Base-by-base conservation (phyloP, 2,797 vertebrate genomes). In the Intellagama lesueurii region DNA sequence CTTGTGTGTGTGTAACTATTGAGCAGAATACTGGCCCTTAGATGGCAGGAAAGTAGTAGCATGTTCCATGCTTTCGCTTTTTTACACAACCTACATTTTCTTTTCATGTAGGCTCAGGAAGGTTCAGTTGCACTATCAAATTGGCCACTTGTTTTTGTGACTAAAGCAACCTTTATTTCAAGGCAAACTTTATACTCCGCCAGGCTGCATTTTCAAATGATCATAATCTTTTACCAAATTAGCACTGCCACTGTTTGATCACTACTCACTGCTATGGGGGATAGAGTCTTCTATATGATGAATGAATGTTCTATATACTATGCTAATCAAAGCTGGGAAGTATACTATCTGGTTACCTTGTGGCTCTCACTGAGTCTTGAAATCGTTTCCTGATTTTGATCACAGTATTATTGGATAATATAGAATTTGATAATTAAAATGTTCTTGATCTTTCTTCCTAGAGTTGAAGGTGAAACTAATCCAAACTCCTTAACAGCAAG, bases 401-500 rank as follows among this genome's bases (percentile, higher is more conserved):
- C 32, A 70, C 8, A 28, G 22, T 47, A 77, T 73, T 22, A 26
- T 22, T 87, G n/a, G 30, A 70, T 35, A 40, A 44, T 47, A 70
- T 68, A 32, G 24, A 56, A 81, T 70, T 11, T 26, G 28, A 12
- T 30, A 22, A 44, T n/a, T 73, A 26, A 28, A 75, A 64, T 64
- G n/a, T 12, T 76, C 72, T 88, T 22, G 9, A 6, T 94, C 84
- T 96, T 64, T 96, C 9, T 96, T 93, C 87, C 87, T 89, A 97
- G 97, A 92, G 92, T 96, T 94, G 97, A 97, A 60, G 90, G 96
- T 94, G 98, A 98, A 97, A 94, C 96, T 92, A 97, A 97, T 92
- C 95, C 97, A 85, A 98, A 96, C 96, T 98, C 98, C 81, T 94
- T 98, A 93, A 97, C 98, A 40, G 96, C 98, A 90, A 95, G 97